Conservation (phyloP, 2,797 vertebrate genomes). For the Alcedo quadribrachys region DNA sequence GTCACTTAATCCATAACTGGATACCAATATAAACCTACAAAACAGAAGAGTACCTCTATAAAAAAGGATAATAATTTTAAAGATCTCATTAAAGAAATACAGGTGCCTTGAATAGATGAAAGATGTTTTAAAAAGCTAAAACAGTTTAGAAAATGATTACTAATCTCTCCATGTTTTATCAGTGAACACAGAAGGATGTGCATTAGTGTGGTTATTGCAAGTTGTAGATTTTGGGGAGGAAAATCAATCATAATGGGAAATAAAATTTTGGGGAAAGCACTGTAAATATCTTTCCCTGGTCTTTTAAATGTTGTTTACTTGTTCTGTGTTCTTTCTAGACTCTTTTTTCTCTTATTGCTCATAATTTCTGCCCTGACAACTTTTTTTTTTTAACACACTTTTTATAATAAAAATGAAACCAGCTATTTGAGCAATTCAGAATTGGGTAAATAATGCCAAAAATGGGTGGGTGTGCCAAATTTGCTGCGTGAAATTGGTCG, state of each 20-base stretch:
- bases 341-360: background rate
- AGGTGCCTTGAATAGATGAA: background rate
- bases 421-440: background rate
- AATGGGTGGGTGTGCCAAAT: background rate
- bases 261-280: background rate
- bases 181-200: background rate
- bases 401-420: background rate
- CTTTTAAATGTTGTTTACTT: slow-evolving; percentile 15
- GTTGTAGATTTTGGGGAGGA: background rate
- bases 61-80: background rate
- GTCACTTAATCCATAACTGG: background rate
- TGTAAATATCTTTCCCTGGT: background rate
- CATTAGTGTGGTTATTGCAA: background rate
- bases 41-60: background rate
- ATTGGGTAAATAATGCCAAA: background rate
- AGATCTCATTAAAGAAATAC: background rate
- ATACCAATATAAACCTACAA: background rate
- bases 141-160: background rate
- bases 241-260: slow-evolving; percentile 1
- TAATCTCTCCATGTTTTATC: background rate
- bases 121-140: background rate
- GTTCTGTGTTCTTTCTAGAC: background rate
- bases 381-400: background rate
- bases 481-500: background rate
- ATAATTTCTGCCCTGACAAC: background rate